These are phyloP conservation scores for Pyrrhosoma nymphula DNA, from an alignment of 2,888 invertebrate genomes.

Conservation along the genomic window DNA sequence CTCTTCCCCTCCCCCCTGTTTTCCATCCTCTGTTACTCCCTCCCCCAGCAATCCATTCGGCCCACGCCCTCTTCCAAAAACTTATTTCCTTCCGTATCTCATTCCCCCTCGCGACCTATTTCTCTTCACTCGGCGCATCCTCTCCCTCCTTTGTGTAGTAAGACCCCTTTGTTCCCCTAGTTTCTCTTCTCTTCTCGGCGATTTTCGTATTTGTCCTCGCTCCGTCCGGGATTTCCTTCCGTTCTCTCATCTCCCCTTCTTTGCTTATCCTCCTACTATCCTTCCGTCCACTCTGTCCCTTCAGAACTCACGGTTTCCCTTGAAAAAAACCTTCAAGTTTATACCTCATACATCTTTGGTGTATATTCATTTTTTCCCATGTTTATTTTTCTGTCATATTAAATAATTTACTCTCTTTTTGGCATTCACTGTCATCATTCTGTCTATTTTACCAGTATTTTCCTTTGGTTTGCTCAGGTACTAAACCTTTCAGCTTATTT, in stretches of 20 bases:
- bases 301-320: background rate
- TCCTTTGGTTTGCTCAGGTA: no score
- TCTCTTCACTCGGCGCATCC: background rate
- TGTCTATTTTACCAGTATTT: no score
- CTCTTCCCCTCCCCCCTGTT: background rate
- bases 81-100: conserved; percentile 33
- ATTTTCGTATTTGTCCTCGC: background rate
- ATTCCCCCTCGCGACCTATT: background rate
- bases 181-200: background rate
- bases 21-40: background rate
- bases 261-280: background rate
- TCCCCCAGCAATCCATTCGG: background rate
- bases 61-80: background rate
- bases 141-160: background rate
- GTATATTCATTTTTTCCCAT: no score
- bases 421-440: no score
- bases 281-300: background rate
- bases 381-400: no score
- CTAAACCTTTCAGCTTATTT: no score
- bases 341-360: no score
- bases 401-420: no score
- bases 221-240: no score
- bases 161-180: background rate
- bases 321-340: no score
- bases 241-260: no score